These are phyloP conservation scores for Propithecus coquereli DNA, from an alignment of 2,113 vertebrate species.

Conservation along the genomic window DNA sequence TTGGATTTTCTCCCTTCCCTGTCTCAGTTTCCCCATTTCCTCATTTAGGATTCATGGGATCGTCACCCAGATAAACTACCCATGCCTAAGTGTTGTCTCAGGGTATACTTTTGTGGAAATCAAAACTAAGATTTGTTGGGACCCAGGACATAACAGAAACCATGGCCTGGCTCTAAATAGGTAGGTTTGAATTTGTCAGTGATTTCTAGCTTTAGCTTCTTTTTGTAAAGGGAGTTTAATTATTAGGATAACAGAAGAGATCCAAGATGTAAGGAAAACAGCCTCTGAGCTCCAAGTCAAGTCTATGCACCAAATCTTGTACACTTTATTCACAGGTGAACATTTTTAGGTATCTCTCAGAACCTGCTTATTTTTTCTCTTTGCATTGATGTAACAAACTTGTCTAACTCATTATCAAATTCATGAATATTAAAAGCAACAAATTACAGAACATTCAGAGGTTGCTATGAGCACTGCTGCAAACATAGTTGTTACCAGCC, in stretches of 20 bases:
- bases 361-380: not conserved
- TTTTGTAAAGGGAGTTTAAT: not conserved
- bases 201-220: not conserved
- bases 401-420: not conserved
- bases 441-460: not conserved
- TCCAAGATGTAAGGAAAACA: not conserved
- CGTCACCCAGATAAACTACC: not conserved
- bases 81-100: not conserved
- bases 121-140: not conserved
- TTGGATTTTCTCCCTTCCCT: not conserved
- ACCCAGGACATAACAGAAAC: not conserved
- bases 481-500: not conserved
- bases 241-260: not conserved
- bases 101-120: not conserved
- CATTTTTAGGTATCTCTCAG: not conserved
- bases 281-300: not conserved
- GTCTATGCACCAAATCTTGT: fast-evolving
- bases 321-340: not conserved
- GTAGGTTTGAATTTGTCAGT: not conserved
- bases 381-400: not conserved
- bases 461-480: not conserved
- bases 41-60: not conserved
- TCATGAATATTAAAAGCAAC: not conserved
- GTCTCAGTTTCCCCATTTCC: not conserved
- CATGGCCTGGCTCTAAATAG: not conserved